Evolutionary conservation across 2,888 invertebrate genomes (phyloP).

Genomic region (Microplitis manilae): DNA sequence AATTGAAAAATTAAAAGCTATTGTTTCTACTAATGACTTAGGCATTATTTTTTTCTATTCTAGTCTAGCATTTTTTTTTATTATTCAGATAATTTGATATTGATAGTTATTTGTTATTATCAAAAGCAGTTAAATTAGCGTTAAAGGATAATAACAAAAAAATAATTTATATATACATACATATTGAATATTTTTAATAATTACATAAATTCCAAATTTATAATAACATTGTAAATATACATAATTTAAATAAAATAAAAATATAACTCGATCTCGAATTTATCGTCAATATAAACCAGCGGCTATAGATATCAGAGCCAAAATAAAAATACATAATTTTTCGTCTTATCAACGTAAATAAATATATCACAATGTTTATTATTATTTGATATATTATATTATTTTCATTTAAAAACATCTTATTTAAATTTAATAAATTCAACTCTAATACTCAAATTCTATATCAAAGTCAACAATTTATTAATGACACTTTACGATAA

Average conservation of each 20-base stretch:
- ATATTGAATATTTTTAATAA: not conserved
- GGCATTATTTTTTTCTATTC: no score
- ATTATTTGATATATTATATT: constrained; percentile 12
- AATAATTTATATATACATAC: not conserved
- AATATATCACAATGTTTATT: not conserved
- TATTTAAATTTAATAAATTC: not conserved
- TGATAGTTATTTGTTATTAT: not conserved
- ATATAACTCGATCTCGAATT: no score
- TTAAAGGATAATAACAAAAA: not conserved
- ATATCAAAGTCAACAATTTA: not conserved
- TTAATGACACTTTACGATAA: constrained; percentile 12
- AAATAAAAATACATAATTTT: no score
- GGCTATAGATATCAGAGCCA: no score
- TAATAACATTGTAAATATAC: no score
- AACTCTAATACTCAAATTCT: not conserved
- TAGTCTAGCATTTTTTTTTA: not conserved
- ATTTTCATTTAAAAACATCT: constrained; percentile 24
- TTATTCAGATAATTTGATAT: not conserved
- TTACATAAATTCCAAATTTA: not conserved
- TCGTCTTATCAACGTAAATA: not conserved
- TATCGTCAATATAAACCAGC: no score
- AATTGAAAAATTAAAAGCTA: not conserved
- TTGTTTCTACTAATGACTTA: not conserved
- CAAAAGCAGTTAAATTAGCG: not conserved
- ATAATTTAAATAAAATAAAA: no score